Evolutionary conservation across 2,888 invertebrate species (phyloP).

Genomic region (Serrognathus titanus): DNA sequence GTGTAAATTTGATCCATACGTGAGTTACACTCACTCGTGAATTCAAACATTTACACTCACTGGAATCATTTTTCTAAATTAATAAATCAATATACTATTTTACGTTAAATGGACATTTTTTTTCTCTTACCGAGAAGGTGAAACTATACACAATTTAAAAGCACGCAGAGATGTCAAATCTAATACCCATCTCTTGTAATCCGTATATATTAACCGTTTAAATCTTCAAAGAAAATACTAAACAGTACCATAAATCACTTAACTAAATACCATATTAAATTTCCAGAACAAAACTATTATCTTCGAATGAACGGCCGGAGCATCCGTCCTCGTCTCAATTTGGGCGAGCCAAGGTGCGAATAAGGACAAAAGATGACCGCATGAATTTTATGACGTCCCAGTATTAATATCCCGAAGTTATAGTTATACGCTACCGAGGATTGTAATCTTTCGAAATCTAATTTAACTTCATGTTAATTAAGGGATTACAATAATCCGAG

Average conservation of each 20-base stretch:
- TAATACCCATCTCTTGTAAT: not conserved
- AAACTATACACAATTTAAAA: not conserved
- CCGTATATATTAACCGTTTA: constrained; percentile 17
- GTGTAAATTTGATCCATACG: too few species aligned
- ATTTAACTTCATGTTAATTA: constrained; percentile 33
- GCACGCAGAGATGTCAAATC: not conserved
- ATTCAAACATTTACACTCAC: too few species aligned
- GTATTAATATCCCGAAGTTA: constrained; percentile 17
- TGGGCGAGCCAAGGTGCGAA: constrained; percentile 2
- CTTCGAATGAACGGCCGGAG: constrained; percentile 4
- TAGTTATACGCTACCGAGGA: constrained; percentile 11
- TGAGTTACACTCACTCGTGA: too few species aligned
- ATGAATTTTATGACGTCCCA: constrained; percentile 7
- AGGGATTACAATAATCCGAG: constrained; percentile 31
- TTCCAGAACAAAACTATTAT: constrained; percentile 29
- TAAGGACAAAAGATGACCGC: constrained; percentile 1
- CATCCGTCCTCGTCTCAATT: constrained; percentile 3
- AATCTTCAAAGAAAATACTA: constrained; percentile 38
- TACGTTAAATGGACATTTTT: too few species aligned
- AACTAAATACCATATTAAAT: constrained; percentile 37
- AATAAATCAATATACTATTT: too few species aligned
- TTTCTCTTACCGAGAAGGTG: not conserved
- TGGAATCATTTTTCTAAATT: too few species aligned
- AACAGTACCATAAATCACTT: constrained; percentile 39
- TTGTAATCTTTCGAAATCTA: constrained; percentile 29